These are phyloP conservation scores for Saccostrea glomerata DNA, from an alignment of 1,140 invertebrate genomes.

Conservation along the genomic window DNA sequence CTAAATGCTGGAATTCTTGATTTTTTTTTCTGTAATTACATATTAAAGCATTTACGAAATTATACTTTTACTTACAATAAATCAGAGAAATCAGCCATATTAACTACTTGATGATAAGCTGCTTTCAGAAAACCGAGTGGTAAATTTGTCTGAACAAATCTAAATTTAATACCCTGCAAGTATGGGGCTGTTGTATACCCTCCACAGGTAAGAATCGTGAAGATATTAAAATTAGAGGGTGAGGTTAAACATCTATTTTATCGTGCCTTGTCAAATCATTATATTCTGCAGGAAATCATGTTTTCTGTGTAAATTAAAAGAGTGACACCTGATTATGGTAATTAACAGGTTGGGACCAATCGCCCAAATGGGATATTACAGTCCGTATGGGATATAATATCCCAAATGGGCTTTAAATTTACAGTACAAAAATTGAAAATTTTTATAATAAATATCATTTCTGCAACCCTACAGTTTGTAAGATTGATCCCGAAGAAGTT, in stretches of 20 bases:
- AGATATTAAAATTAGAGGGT: background rate
- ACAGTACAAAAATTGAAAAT: too few species aligned
- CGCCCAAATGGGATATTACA: too few species aligned
- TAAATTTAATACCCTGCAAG: background rate
- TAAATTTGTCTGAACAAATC: slow-evolving; percentile 5
- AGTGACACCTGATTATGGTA: slow-evolving; percentile 15
- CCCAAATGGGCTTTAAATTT: too few species aligned
- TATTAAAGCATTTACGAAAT: too few species aligned
- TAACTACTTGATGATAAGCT: background rate
- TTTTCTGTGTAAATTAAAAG: slow-evolving; percentile 11
- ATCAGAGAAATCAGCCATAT: slow-evolving; percentile 3
- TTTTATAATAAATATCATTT: too few species aligned
- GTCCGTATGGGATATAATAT: too few species aligned
- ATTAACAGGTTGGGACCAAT: background rate
- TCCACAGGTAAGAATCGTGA: slow-evolving; percentile 15
- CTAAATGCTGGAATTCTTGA: slow-evolving; percentile 1
- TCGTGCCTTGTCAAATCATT: too few species aligned
- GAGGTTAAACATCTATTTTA: background rate
- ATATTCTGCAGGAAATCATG: background rate
- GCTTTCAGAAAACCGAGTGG: background rate
- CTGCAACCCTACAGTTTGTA: too few species aligned
- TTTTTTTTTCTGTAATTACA: too few species aligned
- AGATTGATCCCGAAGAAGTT: too few species aligned
- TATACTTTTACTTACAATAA: background rate
- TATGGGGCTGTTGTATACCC: background rate